Evolutionary conservation across 2,888 invertebrate species (phyloP), one percentile per base, ranked within the genome.

Genomic region (Cerastoderma edule): DNA sequence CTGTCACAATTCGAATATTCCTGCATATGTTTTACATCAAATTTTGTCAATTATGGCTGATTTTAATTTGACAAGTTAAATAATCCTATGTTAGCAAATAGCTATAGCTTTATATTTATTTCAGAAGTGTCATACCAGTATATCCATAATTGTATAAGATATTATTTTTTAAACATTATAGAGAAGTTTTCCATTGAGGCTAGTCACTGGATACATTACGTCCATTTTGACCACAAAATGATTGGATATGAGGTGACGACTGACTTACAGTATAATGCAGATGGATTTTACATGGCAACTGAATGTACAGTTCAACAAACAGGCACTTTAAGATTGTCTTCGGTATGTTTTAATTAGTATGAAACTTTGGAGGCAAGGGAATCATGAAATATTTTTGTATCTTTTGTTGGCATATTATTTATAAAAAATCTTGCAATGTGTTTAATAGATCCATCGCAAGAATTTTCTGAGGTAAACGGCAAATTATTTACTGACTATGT

Each of bases 121-220:
- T 39, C 8, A 10, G 39, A 22, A 6, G 16, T 16, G 5, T n/a
- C 27, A 27, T 57, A 32, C 10, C 30, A 16, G 13, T 13, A 13
- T 57, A n/a, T 57, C 16, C 53, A 53, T 24, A 2, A 53, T 53
- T 1, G n/a, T 53, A 22, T 53, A 10, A n/a, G 22, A 6, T 16
- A 6, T 50, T 13, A 50, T n/a, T n/a, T 16, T 13, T n/a, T n/a
- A n/a, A 50, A 13, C 28, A 57, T 57, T 60, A 19, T 35, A 60
- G 60, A 60, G 24, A 60, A 35, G 24, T 24, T 60, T 8, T 39
- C 60, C n/a, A 39, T 60, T n/a, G 60, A 60, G 27, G 24, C 35
- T 13, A 27, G 16, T 10, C 60, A 60, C 27, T 60, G 60, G 60
- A 60, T 60, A 22, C 39, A 60, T 27, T 27, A 6, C 39, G 13